Conservation (phyloP, 2,797 vertebrate genomes). For the Rousettus madagascariensis region DNA sequence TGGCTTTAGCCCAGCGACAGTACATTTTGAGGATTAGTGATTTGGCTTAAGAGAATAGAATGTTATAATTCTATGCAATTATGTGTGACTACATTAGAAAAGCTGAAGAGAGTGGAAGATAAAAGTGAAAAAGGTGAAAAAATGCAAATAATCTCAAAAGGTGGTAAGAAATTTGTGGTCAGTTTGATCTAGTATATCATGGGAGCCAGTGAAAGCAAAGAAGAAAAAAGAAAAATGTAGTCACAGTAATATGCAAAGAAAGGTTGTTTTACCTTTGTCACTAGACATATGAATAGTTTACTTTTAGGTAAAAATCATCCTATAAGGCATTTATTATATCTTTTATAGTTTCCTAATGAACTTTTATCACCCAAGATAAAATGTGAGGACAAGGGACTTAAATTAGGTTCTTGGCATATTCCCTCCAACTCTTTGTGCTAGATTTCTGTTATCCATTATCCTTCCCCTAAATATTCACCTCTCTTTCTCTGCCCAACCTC, state of each 20-base stretch:
- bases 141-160: background rate
- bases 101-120: background rate
- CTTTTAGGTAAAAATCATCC: background rate
- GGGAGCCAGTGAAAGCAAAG: background rate
- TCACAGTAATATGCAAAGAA: background rate
- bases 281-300: background rate
- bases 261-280: constrained; percentile 31
- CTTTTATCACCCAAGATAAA: background rate
- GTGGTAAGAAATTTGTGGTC: background rate
- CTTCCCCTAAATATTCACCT: background rate
- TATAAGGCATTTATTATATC: background rate
- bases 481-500: background rate
- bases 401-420: constrained; percentile 23
- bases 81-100: background rate
- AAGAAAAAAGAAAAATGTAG: background rate
- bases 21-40: background rate
- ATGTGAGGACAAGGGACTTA: background rate
- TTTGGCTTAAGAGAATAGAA: constrained; percentile 16
- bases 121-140: constrained; percentile 4
- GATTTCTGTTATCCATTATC: background rate
- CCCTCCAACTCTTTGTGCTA: background rate
- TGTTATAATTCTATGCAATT: constrained; percentile 1
- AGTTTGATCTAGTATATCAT: background rate
- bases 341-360: background rate
- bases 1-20: background rate